Conservation (phyloP, 2,113 vertebrate species). For the Rhinoderma darwinii region DNA sequence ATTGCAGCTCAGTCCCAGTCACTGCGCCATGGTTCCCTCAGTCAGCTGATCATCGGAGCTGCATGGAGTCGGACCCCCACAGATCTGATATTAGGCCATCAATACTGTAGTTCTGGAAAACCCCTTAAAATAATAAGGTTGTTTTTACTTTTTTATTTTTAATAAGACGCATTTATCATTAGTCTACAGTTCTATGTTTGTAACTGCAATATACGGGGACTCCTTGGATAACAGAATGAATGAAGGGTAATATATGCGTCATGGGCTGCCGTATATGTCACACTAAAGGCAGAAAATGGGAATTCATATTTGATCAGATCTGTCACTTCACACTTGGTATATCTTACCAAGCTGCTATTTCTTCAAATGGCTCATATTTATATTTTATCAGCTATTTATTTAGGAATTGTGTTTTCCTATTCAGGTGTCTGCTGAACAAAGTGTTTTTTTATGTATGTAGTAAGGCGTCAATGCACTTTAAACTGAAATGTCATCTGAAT, state of each 20-base stretch:
- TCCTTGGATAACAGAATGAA: background rate
- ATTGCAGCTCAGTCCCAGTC: too few relatives aligned
- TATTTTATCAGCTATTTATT: conserved; percentile 17
- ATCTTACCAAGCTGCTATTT: background rate
- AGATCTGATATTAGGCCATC: too few relatives aligned
- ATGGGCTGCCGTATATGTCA: background rate
- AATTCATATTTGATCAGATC: background rate
- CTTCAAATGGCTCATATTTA: conserved; percentile 8
- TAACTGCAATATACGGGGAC: background rate
- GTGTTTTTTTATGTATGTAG: conserved; percentile 49
- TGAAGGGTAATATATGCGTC: background rate
- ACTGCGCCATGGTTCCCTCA: too few relatives aligned
- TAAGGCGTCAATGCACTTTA: conserved; percentile 54
- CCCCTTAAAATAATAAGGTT: too few relatives aligned
- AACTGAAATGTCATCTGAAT: conserved; percentile 59
- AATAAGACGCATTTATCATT: too few relatives aligned
- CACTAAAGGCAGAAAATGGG: background rate
- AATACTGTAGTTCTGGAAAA: too few relatives aligned
- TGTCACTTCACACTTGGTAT: background rate
- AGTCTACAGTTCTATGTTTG: background rate
- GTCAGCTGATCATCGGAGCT: too few relatives aligned
- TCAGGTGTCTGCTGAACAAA: conserved; percentile 41
- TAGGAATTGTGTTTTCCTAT: conserved; percentile 29
- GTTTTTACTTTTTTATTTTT: too few relatives aligned
- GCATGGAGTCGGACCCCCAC: too few relatives aligned